Percentiles rank a stretch among this genome's conserved stretches.
phyloP scores from a whole-genome alignment of 2,888 invertebrate species.

The Pseudoips prasinana region DNA sequence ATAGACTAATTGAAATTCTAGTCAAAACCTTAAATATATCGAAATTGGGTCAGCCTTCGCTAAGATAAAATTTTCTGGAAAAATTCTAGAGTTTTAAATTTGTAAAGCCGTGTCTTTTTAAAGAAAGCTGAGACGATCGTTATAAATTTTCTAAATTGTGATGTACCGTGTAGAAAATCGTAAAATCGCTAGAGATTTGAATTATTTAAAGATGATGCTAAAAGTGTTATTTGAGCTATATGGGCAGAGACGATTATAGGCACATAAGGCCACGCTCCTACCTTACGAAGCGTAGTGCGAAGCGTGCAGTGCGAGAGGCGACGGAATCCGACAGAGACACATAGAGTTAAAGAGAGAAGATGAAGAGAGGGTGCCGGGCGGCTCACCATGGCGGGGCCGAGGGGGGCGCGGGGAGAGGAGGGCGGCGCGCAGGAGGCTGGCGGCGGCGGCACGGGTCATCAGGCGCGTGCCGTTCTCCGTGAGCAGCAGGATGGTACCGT shows the following conservation, averaged over 20 bases:
- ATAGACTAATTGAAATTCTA: slow-evolving; percentile 34
- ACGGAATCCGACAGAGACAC: slow-evolving; percentile 75
- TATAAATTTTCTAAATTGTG: slow-evolving; percentile 19
- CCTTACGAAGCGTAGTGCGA: slow-evolving; percentile 73
- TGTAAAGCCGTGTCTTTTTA: slow-evolving; percentile 25
- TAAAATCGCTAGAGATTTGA: slow-evolving; percentile 19
- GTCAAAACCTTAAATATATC: slow-evolving; percentile 30
- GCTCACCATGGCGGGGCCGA: slow-evolving; percentile 79
- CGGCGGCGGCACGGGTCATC: slow-evolving; percentile 78
- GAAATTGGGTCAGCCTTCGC: slow-evolving; percentile 38
- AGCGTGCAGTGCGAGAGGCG: slow-evolving; percentile 80
- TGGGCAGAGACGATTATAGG: slow-evolving; percentile 15
- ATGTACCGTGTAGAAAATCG: slow-evolving; percentile 18
- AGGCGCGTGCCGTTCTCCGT: slow-evolving; percentile 84
- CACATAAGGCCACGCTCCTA: slow-evolving; percentile 63
- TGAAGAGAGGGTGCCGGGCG: slow-evolving; percentile 72
- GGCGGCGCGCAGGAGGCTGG: slow-evolving; percentile 78
- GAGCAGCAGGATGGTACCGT: slow-evolving; percentile 84
- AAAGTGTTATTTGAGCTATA: slow-evolving; percentile 18
- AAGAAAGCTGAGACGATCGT: slow-evolving; percentile 23
- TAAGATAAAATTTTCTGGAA: slow-evolving; percentile 27
- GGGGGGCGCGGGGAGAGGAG: slow-evolving; percentile 80
- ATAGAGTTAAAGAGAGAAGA: slow-evolving; percentile 60
- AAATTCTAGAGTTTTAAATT: slow-evolving; percentile 25
- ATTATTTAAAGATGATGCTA: slow-evolving; percentile 6